These are phyloP conservation scores for Anas platyrhynchos DNA, from an alignment of 2,113 vertebrate species.

Conservation along the genomic window DNA sequence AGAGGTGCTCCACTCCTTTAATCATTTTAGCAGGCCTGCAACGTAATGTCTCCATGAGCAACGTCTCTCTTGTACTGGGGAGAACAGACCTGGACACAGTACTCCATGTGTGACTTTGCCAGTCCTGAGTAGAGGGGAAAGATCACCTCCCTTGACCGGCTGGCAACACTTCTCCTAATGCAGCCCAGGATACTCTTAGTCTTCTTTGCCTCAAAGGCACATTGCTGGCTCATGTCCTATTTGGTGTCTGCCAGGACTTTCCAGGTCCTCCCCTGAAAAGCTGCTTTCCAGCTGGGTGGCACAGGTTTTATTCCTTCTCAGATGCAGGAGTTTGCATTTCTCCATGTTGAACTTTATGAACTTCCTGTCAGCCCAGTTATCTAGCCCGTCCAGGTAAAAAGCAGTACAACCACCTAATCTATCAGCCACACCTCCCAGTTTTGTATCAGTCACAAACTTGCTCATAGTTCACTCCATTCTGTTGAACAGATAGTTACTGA, in stretches of 20 bases:
- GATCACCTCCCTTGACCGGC: too few species aligned
- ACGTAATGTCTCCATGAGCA: too few species aligned
- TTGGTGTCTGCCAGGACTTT: background rate
- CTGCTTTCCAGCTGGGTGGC: background rate
- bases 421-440: background rate
- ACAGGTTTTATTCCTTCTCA: background rate
- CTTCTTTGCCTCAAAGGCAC: too few species aligned
- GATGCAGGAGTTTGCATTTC: background rate
- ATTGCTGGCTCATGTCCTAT: too few species aligned
- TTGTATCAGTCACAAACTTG: background rate
- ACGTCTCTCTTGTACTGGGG: too few species aligned
- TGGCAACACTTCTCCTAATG: too few species aligned
- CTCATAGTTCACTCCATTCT: background rate
- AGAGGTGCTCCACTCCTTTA: background rate
- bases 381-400: background rate
- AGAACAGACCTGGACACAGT: too few species aligned
- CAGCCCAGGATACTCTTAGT: too few species aligned
- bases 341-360: background rate
- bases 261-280: background rate
- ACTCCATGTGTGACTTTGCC: too few species aligned
- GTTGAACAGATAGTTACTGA: background rate
- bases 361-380: background rate
- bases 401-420: background rate
- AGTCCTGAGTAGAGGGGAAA: too few species aligned
- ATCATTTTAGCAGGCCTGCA: too few species aligned